Base-by-base conservation (phyloP, 2,113 vertebrate genomes). In the Bagarius yarrelli region DNA sequence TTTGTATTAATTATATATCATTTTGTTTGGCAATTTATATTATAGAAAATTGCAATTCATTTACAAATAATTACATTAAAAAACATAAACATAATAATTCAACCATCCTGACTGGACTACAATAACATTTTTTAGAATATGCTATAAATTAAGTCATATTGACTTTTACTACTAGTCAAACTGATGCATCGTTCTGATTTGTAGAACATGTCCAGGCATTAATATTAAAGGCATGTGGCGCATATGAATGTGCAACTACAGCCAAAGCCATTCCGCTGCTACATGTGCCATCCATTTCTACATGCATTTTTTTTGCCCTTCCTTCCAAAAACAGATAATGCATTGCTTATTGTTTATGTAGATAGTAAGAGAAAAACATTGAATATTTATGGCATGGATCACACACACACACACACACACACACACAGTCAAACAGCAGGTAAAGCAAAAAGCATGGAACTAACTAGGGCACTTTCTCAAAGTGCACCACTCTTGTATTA, bases 161-260 rank as follows among this genome's bases (percentile, higher is more conserved):
- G 69, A 71, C 69, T 71, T 71, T 71, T 52, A 71, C 47, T 71
- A 19, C 73, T 75, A 18, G 21, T 27, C 32, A 75, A 56, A 40
- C 53, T 25, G 52, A n/a, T 32, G 32, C 34, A 56, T 40, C 8
- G 73, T 75, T 75, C 73, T 57, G 73, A 56, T 36, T 75, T 57
- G 73, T 75, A 75, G 53, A 36, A 40, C 73, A 75, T 75, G 16
- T 53, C 15, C 19, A n/a, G 53, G 30, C 53, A 57, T 75, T 75
- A 75, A 75, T 75, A 75, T 57, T 59, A 75, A 75, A 75, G 55
- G 14, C 32, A 9, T 36, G 73, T 57, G 47, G 40, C 53, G 73
- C 53, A 57, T 75, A 36, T 75, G 23, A 75, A 75, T 57, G 55
- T 40, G 55, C 69, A 71, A 44, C 69, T 71, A 52, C 69, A 52